Evolutionary conservation across 2,888 invertebrate species (phyloP), one percentile per base, ranked within the genome.

Genomic region (Gymnosoma rotundatum): DNA sequence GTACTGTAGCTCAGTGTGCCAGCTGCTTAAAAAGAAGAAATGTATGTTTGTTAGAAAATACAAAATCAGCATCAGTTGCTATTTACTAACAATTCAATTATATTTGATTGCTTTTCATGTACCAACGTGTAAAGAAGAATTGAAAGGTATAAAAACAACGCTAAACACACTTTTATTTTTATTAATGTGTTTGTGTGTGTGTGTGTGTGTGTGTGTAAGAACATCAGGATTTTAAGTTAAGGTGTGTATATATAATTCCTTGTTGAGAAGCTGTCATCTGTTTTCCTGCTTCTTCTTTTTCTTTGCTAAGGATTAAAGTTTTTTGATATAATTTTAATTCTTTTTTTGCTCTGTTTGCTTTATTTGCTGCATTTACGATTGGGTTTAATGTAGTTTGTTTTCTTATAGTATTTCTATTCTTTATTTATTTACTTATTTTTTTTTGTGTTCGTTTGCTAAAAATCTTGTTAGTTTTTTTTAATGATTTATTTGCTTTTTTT

Each of bases 31-130:
- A 60, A 25, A 63, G 32, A 3, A 38, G 8, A 38, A 38, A 10
- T 48, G 36, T 54, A 18, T 18, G n/a, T 7, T 18, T 16, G 45
- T 7, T 54, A 38, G 18, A 75, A 74, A 66, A 21, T 32, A 60
- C 36, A 50, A 76, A 83, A 81, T 80, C 70, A 86, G 75, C 86
- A 85, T 83, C 85, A 85, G 83, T 81, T 86, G 83, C 80, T 69
- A 61, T 81, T 86, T 76, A 52, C 60, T 61, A 85, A 78, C 80
- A 86, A 86, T 85, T 86, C 83, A 86, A 85, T 86, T 85, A 86
- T 81, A 80, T 83, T 72, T 80, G 78, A 83, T 85, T 83, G 73
- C 84, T 76, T 84, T 79, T 74, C 50, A 67, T 76, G 66, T 79
- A 69, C 52, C 75, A 58, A 52, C 45, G 64, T 63, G 45, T 25